Evolutionary conservation across 2,113 vertebrate genomes (phyloP), one percentile per base, ranked within the genome.

Genomic region (Stigmatopora nigra): DNA sequence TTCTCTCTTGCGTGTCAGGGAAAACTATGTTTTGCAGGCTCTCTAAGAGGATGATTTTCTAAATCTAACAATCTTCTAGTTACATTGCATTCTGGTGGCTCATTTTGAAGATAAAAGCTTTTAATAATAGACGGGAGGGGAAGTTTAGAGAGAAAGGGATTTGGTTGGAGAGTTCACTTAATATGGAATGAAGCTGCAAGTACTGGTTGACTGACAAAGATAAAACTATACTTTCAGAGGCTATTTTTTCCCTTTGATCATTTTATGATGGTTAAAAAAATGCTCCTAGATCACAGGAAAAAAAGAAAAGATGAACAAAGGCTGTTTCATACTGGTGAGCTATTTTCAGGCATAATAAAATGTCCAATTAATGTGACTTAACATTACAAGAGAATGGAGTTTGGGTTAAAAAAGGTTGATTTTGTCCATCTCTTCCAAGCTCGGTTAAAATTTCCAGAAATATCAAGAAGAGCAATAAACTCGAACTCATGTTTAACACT

Each of bases 11-110:
- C 8, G 19, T 65, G 68, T 78, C 64, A 36, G 57, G 38, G 46
- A 75, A 81, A 75, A 73, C 6, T 13, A 65, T 38, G 63, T 61
- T 74, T 70, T 73, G 49, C 60, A 46, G 64, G 16, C 67, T 57
- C 61, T 67, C 62, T 75, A 77, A 77, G 80, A 80, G 67, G 75
- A 81, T 81, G 46, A 77, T 69, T 75, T 44, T 77, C 71, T 69
- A 79, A 84, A 79, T 81, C 82, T 68, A 56, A n/a, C 44, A 49
- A 60, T 73, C 78, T 76, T 67, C 73, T 31, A 64, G 0, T 74
- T 63, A 68, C 71, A 63, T 64, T 51, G 2, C 0, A 52, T 45
- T 38, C 63, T 56, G 67, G 38, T 55, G 72, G 20, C 17, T 59
- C 57, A 38, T n/a, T 38, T 36, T 44, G n/a, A 19, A 44, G 36